Percentiles rank a stretch among this genome's conserved stretches.
phyloP scores from a whole-genome alignment of 2,888 invertebrate species.

The Drosophila merina region DNA sequence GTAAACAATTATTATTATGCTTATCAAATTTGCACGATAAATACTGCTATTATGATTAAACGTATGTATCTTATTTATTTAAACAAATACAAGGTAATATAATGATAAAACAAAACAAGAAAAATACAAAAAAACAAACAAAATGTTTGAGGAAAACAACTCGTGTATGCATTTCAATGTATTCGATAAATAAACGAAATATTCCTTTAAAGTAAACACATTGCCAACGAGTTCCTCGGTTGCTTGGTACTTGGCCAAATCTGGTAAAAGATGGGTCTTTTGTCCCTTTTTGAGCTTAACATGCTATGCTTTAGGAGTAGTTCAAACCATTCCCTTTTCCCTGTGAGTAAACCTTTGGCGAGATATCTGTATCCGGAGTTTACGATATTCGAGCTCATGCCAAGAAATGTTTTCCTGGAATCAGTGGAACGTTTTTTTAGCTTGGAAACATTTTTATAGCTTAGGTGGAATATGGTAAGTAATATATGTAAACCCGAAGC shows the following conservation, averaged over 20 bases:
- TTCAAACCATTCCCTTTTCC: too few species aligned
- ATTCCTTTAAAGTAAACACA: conserved; percentile 73
- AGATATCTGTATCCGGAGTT: too few species aligned
- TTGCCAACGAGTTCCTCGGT: conserved; percentile 2
- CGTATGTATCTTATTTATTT: conserved; percentile 83
- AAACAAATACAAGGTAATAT: conserved; percentile 79
- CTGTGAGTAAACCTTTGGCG: too few species aligned
- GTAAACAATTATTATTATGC: conserved; percentile 80
- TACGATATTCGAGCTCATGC: too few species aligned
- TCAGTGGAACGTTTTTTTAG: too few species aligned
- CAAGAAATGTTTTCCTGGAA: too few species aligned
- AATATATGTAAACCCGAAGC: too few species aligned
- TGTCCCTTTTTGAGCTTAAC: background rate
- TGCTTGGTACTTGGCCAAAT: background rate
- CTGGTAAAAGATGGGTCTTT: too few species aligned
- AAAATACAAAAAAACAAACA: conserved; percentile 55
- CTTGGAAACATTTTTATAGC: too few species aligned
- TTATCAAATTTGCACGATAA: conserved; percentile 82
- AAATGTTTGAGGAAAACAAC: conserved; percentile 66
- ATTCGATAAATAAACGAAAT: conserved; percentile 82
- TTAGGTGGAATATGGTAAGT: too few species aligned
- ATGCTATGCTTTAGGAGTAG: too few species aligned
- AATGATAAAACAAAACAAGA: conserved; percentile 61
- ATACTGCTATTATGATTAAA: conserved; percentile 82
- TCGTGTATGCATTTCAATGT: conserved; percentile 83